These are phyloP conservation scores for Drosophila paranaensis DNA, from an alignment of 2,888 invertebrate genomes.

Conservation along the genomic window DNA sequence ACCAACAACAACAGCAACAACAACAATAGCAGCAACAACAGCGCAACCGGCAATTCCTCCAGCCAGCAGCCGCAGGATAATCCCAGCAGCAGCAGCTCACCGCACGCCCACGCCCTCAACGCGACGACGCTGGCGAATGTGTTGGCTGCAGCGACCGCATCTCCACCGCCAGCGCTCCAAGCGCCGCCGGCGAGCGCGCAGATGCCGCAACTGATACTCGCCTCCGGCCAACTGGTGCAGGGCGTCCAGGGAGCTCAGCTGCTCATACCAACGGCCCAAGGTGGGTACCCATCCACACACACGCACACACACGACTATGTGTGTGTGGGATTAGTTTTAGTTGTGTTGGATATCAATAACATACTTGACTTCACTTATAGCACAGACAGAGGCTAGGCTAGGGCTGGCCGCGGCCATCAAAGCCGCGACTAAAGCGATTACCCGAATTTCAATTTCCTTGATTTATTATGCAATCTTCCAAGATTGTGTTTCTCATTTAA, in stretches of 20 bases:
- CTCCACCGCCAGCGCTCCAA: slow-evolving; percentile 84
- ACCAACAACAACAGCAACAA: slow-evolving; percentile 39
- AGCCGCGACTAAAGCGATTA: slow-evolving; percentile 66
- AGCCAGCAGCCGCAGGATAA: slow-evolving; percentile 70
- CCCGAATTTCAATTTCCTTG: slow-evolving; percentile 65
- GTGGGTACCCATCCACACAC: slow-evolving; percentile 85
- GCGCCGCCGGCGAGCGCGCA: slow-evolving; percentile 83
- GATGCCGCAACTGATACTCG: slow-evolving; percentile 96
- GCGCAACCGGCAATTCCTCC: slow-evolving; percentile 47
- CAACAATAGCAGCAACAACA: slow-evolving; percentile 42
- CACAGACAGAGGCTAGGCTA: slow-evolving; percentile 14
- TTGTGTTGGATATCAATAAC: slow-evolving; percentile 68
- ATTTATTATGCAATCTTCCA: background rate
- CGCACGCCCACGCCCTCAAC: slow-evolving; percentile 59
- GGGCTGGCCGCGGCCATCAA: slow-evolving; percentile 33
- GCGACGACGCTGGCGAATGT: slow-evolving; percentile 81
- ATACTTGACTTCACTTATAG: slow-evolving; percentile 65
- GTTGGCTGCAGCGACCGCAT: slow-evolving; percentile 81
- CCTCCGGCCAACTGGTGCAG: slow-evolving; percentile 95
- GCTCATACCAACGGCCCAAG: slow-evolving; percentile 97
- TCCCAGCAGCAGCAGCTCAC: slow-evolving; percentile 78
- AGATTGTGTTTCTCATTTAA: background rate
- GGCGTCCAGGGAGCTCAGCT: slow-evolving; percentile 97
- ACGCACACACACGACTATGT: background rate
- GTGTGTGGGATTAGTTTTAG: slow-evolving; percentile 43